Conservation (phyloP, 2,888 invertebrate genomes). For the Tachina grossa region DNA sequence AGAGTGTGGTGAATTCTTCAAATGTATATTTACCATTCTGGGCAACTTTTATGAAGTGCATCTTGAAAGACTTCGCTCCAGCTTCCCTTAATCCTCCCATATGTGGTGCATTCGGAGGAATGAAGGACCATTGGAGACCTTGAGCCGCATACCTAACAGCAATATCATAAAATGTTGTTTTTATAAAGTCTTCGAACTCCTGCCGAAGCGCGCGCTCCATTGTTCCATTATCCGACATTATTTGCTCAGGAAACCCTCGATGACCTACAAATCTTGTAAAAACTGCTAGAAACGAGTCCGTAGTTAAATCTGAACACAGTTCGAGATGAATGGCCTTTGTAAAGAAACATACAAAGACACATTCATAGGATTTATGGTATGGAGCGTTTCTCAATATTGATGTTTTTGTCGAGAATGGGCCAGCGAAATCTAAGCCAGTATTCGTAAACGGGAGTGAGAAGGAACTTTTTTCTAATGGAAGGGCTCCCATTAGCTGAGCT, state of each 20-base stretch:
- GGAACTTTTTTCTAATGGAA: not conserved
- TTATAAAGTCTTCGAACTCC: not conserved
- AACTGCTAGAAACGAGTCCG: conserved; percentile 28
- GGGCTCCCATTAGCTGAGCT: conserved; percentile 54
- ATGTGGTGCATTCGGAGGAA: too few relatives aligned
- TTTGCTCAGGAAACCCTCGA: conserved; percentile 49
- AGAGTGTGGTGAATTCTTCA: conserved; percentile 52
- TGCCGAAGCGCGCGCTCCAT: conserved; percentile 5
- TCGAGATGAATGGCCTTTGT: conserved; percentile 58
- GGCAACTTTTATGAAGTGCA: conserved; percentile 37
- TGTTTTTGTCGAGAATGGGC: not conserved
- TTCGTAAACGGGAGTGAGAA: not conserved
- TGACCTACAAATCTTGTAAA: conserved; percentile 30
- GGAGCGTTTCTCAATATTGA: not conserved
- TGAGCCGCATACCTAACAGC: not conserved
- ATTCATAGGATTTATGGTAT: conserved; percentile 35
- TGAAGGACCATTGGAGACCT: not conserved
- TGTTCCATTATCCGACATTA: conserved; percentile 62
- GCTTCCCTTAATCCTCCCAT: conserved; percentile 40
- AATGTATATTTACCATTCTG: conserved; percentile 19
- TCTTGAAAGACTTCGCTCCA: conserved; percentile 45
- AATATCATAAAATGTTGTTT: not conserved
- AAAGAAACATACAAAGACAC: conserved; percentile 53
- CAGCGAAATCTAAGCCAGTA: not conserved
- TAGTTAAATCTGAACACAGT: conserved; percentile 44